Percentiles rank a stretch among this genome's conserved stretches.
phyloP scores from a whole-genome alignment of 2,797 vertebrate genomes.

The Neostethus bicornis region DNA sequence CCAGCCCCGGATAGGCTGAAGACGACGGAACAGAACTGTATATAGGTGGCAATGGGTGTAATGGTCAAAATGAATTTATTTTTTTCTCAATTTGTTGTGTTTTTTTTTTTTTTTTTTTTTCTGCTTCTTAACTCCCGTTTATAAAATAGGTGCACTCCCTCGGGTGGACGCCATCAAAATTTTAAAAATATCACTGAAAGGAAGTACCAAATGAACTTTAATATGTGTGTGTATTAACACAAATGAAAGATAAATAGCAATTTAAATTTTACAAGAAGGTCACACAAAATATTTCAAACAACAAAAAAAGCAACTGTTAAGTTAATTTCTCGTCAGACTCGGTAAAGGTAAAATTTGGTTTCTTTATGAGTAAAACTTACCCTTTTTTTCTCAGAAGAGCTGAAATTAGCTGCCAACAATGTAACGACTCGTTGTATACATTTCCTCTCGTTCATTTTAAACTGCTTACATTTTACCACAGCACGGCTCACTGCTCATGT shows the following conservation, averaged over 20 bases:
- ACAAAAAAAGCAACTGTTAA: constrained; percentile 22
- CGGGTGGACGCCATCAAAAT: constrained; percentile 69
- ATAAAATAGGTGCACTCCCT: too few relatives aligned
- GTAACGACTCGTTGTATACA: constrained; percentile 14
- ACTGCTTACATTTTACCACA: constrained; percentile 35
- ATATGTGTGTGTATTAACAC: constrained; percentile 43
- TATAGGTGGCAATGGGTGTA: too few relatives aligned
- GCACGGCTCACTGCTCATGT: constrained; percentile 18
- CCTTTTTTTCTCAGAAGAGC: constrained; percentile 29
- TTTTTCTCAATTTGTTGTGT: too few relatives aligned
- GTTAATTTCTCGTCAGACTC: constrained; percentile 11
- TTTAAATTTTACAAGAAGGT: constrained; percentile 47
- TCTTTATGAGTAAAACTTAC: constrained; percentile 1
- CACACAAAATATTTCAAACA: constrained; percentile 36
- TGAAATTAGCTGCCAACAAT: constrained; percentile 23
- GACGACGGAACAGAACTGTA: too few relatives aligned
- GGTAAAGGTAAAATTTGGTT: background rate
- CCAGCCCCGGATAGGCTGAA: too few relatives aligned
- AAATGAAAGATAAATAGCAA: constrained; percentile 62
- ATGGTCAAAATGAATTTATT: too few relatives aligned
- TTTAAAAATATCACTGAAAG: constrained; percentile 58
- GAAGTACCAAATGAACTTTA: constrained; percentile 55
- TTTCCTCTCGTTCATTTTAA: constrained; percentile 33
- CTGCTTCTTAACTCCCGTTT: too few relatives aligned
- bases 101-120: too few relatives aligned